Base-by-base conservation (phyloP, 1,140 invertebrate species). In the Leptopilina boulardi region DNA sequence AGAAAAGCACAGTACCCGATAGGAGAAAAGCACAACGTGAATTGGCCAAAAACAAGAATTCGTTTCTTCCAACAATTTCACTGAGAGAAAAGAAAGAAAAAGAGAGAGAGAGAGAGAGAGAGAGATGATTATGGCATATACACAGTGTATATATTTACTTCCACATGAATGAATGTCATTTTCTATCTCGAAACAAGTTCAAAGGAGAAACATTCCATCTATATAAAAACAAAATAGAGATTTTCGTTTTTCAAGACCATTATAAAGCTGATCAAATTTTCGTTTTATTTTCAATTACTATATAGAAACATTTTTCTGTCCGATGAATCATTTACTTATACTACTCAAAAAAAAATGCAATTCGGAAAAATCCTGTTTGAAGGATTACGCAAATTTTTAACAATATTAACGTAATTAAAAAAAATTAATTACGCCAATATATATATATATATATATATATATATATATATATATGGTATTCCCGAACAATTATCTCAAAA, bases 1-100 rank as follows among this genome's bases (percentile, higher is more conserved):
- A 83, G 71, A 77, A 75, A 70, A 71, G 75, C 76, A 79, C 75
- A 81, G 75, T 38, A 76, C 59, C 59, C 26, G 26, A 66, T 11
- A 10, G 26, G 26, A 30, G 59, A 66, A 66, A 30, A 66, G 59
- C 59, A 66, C 59, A 66, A 59, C 56, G 56, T 15, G 56, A 59
- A 66, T 66, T 66, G 26, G 59, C 59, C 59, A 30, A 34, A 66
- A 66, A 66, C 23, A 66, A 66, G 59, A 66, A 66, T 66, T 66
- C 59, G 23, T 66, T 66, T 66, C 59, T 66, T 66, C 11, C 59
- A n/a, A 66, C 59, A 66, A 66, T 66, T 66, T n/a, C 59, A 34
- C 59, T 66, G 59, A 66, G 59, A 66, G 59, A 66, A 66, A 66
- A 66, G n/a, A n/a, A n/a, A n/a, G n/a, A n/a, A n/a, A n/a, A n/a